phyloP scores from a whole-genome alignment of 1,140 invertebrate genomes.

The Drosophila insularis region DNA sequence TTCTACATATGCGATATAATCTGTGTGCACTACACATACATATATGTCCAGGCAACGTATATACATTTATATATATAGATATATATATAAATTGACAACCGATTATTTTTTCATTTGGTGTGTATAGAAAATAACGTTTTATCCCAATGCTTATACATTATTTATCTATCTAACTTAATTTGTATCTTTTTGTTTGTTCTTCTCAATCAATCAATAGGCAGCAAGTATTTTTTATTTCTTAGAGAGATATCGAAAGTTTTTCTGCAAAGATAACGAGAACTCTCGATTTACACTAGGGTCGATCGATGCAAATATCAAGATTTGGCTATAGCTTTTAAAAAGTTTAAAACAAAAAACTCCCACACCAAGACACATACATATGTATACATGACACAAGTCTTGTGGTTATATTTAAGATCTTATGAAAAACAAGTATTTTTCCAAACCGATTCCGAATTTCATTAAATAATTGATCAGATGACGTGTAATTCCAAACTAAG shows the following conservation, averaged over 20 bases:
- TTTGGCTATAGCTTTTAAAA: constrained; percentile 5
- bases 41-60: neutral
- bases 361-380: too few relatives aligned
- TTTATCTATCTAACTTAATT: neutral
- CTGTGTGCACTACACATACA: neutral
- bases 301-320: neutral
- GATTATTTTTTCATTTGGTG: neutral
- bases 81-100: neutral
- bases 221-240: neutral
- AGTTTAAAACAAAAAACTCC: neutral
- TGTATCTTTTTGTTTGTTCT: constrained; percentile 1
- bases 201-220: neutral
- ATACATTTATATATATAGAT: neutral
- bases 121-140: constrained; percentile 6
- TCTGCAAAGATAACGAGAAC: neutral
- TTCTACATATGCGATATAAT: too few relatives aligned
- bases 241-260: neutral
- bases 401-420: constrained; percentile 3
- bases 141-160: neutral
- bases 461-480: neutral
- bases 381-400: neutral
- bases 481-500: neutral
- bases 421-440: constrained; percentile 4
- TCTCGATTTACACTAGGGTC: neutral
- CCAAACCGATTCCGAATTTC: constrained; percentile 3